Conservation (phyloP, 2,888 invertebrate species). For the Drosophila robusta region DNA sequence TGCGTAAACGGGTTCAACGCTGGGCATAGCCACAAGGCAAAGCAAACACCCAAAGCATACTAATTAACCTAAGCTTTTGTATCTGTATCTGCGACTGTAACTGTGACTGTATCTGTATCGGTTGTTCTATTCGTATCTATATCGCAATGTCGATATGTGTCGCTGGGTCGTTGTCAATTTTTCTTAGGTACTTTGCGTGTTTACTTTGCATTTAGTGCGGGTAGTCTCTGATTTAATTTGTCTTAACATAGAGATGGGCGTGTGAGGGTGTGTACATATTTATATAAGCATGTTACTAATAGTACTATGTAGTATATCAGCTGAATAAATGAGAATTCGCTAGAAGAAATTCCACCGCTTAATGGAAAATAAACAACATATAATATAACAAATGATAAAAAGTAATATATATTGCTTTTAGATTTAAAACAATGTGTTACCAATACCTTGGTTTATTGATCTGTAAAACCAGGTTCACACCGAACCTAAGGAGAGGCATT, state of each 20-base stretch:
- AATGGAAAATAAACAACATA: no score
- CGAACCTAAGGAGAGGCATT: no score
- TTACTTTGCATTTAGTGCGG: slow-evolving; percentile 31
- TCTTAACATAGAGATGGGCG: slow-evolving; percentile 11
- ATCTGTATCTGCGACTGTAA: not conserved
- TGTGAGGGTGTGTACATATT: not conserved
- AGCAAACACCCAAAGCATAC: slow-evolving; percentile 24
- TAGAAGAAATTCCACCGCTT: no score
- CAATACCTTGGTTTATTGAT: no score
- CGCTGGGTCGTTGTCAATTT: slow-evolving; percentile 38
- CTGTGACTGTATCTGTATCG: not conserved
- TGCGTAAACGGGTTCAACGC: slow-evolving; percentile 46
- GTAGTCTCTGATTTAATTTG: slow-evolving; percentile 17
- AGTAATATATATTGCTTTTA: no score
- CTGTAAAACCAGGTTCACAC: no score
- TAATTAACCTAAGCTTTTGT: slow-evolving; percentile 28
- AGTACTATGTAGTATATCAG: no score
- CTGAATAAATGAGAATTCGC: no score
- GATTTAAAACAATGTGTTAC: no score
- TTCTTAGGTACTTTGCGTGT: slow-evolving; percentile 37
- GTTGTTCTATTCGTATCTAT: slow-evolving; percentile 7
- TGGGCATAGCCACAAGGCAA: slow-evolving; percentile 63
- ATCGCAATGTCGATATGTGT: slow-evolving; percentile 55
- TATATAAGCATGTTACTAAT: no score
- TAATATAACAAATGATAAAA: no score